Evolutionary conservation across 1,140 invertebrate species (phyloP), one percentile per base, ranked within the genome.

Genomic region (Microplitis mediator): DNA sequence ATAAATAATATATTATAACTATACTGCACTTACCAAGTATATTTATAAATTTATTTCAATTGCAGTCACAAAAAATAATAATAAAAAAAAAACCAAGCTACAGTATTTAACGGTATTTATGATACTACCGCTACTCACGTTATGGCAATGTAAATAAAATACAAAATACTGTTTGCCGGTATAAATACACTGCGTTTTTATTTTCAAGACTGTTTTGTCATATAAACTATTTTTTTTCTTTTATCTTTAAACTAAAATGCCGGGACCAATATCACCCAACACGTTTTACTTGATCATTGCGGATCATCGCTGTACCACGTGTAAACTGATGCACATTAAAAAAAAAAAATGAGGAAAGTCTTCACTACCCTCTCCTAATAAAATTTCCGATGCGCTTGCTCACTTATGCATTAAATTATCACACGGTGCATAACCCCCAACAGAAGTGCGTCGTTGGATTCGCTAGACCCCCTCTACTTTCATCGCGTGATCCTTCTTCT

Each of bases 401-500:
- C 60, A 62, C 60, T 35, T 13, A 6, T 62, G 34, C 60, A 35
- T n/a, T 35, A 50, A 13, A 64, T 64, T 50, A 36, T 50, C 35
- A 50, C 14, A 45, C 34, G 62, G 16, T 35, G 14, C 32, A 35
- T 23, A 4, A n/a, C n/a, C 16, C 63, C 16, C 4, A 6, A 67
- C 6, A 11, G 39, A 34, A 67, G 32, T n/a, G 11, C 65, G 13
- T 54, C 6, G 39, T 34, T 5, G 65, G 65, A 67, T 67, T 67
- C 50, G 65, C 13, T 67, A 50, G 2, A 11, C 45, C 65, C 50
- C 65, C 65, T 54, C 65, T 32, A 8, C 9, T 54, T 35, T 8
- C 23, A 67, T 67, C 65, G 65, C 65, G 65, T 67, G 65, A 67
- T 67, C 13, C 13, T 52, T 50, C 50, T 67, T 67, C 65, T 31